A percentile compares a stretch with the other conserved stretches of the same genome.
Evolutionary conservation across 2,113 vertebrate species (phyloP).

Genomic region (Pelecanoides urinatrix): DNA sequence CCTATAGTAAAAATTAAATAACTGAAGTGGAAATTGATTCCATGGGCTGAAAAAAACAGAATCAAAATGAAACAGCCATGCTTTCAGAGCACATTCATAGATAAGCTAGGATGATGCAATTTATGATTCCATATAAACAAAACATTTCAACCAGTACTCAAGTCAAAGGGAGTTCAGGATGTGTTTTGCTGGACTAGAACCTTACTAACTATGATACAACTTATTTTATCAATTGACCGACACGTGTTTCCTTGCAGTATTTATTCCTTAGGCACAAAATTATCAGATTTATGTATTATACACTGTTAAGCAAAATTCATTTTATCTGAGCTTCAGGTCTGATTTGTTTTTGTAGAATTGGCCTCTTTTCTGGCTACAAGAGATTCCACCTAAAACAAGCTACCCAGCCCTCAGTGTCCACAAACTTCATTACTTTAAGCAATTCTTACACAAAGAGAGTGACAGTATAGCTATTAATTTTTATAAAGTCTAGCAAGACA

Average conservation of each 20-base stretch:
- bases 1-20: constrained; percentile 73
- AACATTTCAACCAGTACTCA: neutral
- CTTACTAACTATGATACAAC: neutral
- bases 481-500: neutral
- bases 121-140: neutral
- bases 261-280: neutral
- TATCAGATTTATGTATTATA: neutral
- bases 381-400: neutral
- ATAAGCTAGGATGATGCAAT: neutral
- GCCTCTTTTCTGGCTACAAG: neutral
- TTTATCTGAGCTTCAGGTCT: neutral
- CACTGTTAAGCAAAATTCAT: neutral
- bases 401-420: neutral
- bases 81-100: neutral
- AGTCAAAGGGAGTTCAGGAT: neutral
- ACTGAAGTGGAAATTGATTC: constrained; percentile 31
- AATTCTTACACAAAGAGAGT: neutral
- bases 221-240: neutral
- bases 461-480: neutral
- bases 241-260: neutral
- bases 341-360: neutral
- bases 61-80: constrained; percentile 15
- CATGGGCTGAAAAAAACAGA: constrained; percentile 32
- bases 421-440: neutral
- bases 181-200: neutral